Evolutionary conservation across 2,888 invertebrate genomes (phyloP), one percentile per base, ranked within the genome.

Genomic region (Catocala fraxini): DNA sequence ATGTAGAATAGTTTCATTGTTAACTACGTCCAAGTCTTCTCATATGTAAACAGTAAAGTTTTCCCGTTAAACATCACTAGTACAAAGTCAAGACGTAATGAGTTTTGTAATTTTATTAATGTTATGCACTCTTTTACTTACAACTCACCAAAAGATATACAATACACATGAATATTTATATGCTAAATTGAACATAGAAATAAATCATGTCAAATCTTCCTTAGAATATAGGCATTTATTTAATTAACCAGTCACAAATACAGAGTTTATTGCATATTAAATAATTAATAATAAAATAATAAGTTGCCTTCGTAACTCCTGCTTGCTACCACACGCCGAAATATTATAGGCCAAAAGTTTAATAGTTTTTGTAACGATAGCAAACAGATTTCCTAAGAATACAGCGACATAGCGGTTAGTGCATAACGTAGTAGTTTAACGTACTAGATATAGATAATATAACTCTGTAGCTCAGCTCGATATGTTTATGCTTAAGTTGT

Each of bases 391-490:
- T 86, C 83, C 83, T 85, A 82, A 80, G 73, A 79, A 83, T 77
- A 87, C 87, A 88, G 88, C 87, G 87, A 88, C 63, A 69, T 88
- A 87, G 86, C 51, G 71, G 71, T 79, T 86, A 87, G 81, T 79
- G 82, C 83, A 74, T 79, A 75, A 71, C 63, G 64, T 82, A 76
- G 75, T 72, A 76, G 71, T 70, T 70, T 71, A 70, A 73, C 53
- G 60, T 70, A 63, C 39, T 77, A 76, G 65, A 41, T 73, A 45
- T 73, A 73, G 61, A 62, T 60, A 67, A 55, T 55, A 48, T 66
- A 59, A 71, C 60, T 51, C 45, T 56, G 69, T 80, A 76, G 75
- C 67, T 71, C 65, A 69, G 71, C 60, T 65, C 66, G 35, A 73
- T 81, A 73, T 71, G 73, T 76, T 80, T 64, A 67, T 57, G 71